A percentile compares a stretch with the other conserved stretches of the same genome.
phyloP scores from a whole-genome alignment of 2,113 vertebrate species.

The Gasterosteus nipponicus region DNA sequence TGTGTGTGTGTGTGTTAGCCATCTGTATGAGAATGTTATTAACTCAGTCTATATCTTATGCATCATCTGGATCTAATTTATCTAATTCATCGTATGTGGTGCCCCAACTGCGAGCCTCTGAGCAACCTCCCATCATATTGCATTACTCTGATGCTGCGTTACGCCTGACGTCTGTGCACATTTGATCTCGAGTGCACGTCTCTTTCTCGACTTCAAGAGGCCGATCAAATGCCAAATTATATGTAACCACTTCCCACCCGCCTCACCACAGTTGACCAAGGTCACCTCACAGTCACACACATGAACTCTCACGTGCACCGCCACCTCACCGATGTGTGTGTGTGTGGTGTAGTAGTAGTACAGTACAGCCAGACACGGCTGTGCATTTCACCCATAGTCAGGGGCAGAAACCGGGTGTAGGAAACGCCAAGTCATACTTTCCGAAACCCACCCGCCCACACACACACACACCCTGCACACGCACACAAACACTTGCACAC shows the following conservation, averaged over 20 bases:
- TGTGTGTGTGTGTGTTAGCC: constrained; percentile 50
- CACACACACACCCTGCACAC: constrained; percentile 73
- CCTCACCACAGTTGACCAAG: constrained; percentile 74
- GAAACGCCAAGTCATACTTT: constrained; percentile 85
- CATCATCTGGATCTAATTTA: constrained; percentile 82
- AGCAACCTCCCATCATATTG: constrained; percentile 64
- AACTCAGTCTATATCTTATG: constrained; percentile 74
- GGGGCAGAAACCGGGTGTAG: constrained; percentile 72
- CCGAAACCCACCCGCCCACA: constrained; percentile 82
- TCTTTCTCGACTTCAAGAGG: constrained; percentile 57
- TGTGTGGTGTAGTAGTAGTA: constrained; percentile 41
- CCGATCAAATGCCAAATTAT: constrained; percentile 61
- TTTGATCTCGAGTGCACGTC: constrained; percentile 57
- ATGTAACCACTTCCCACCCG: constrained; percentile 74
- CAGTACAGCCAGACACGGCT: constrained; percentile 61
- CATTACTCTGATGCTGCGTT: constrained; percentile 66
- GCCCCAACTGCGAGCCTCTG: constrained; percentile 54
- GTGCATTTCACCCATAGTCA: constrained; percentile 72
- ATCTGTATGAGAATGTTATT: constrained; percentile 69
- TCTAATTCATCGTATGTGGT: constrained; percentile 75
- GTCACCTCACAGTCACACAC: constrained; percentile 72
- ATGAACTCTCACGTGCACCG: constrained; percentile 64
- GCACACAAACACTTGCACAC: constrained; percentile 52
- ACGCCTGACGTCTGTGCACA: constrained; percentile 56
- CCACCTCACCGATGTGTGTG: constrained; percentile 15